Base-by-base conservation (phyloP, 2,888 invertebrate genomes). In the Argyresthia goedartella region DNA sequence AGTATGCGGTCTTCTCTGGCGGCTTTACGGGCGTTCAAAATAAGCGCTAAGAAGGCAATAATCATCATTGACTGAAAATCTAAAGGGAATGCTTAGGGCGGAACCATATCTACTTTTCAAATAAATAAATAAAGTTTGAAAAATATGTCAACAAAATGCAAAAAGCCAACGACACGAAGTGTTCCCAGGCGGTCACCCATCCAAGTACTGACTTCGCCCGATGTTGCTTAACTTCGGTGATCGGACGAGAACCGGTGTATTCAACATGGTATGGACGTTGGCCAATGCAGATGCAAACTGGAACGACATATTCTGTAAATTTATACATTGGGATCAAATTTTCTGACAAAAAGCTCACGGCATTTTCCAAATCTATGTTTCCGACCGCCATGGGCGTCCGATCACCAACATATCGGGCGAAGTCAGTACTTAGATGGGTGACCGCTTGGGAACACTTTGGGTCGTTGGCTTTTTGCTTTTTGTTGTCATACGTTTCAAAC, bases 1-100 rank as follows among this genome's bases (percentile, higher is more conserved):
- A 97, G 75, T 95, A 95, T 69, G 91, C 93, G 15, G 84, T 97
- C 4, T 96, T 95, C 77, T 95, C 94, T 33, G 96, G 96, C 75
- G 96, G 96, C 0, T 96, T 96, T 66, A 90, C 91, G 50, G 50
- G 92, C 92, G 59, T 93, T 95, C 9, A 90, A 92, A 63, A 60
- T 87, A 11, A 88, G 94, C 42, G 93, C 95, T 0, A 92, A 91
- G 65, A 96, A 96, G 89, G 95, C 93, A 60, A n/a, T n/a, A n/a
- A n/a, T n/a, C n/a, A n/a, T n/a, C n/a, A n/a, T n/a, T n/a, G n/a
- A n/a, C n/a, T n/a, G n/a, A n/a, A n/a, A n/a, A n/a, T n/a, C n/a
- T n/a, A n/a, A n/a, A n/a, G n/a, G n/a, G n/a, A n/a, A n/a, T n/a
- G n/a, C n/a, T n/a, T n/a, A n/a, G n/a, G n/a, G n/a, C n/a, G n/a